Conservation (phyloP, 2,113 vertebrate species). For the Bubalus kerabau region DNA sequence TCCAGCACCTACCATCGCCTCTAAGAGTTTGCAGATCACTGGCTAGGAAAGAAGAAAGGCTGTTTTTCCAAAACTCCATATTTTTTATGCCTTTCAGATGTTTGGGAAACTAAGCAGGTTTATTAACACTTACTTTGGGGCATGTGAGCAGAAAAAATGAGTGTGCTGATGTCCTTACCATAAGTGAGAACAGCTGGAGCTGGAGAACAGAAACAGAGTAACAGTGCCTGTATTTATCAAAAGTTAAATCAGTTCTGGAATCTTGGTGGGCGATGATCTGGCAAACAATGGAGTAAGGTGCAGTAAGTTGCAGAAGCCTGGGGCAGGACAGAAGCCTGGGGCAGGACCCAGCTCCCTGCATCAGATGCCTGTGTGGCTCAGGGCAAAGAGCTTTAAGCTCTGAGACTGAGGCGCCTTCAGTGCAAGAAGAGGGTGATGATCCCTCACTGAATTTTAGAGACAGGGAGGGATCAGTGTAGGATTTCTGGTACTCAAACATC, state of each 20-base stretch:
- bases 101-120: neutral
- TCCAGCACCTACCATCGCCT: accelerated
- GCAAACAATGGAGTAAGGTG: too few species aligned
- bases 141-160: neutral
- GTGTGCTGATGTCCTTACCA: neutral
- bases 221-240: neutral
- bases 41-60: neutral
- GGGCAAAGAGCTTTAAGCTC: neutral
- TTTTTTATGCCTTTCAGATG: neutral
- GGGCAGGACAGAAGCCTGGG: neutral
- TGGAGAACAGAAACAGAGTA: neutral
- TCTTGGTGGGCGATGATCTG: neutral
- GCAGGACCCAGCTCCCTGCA: accelerated
- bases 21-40: neutral
- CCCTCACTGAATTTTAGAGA: neutral
- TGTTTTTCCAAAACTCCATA: neutral
- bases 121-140: neutral
- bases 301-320: neutral
- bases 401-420: neutral
- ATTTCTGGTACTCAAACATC: neutral
- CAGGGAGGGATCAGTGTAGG: accelerated
- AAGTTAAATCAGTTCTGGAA: neutral
- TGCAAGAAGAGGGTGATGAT: accelerated
- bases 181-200: neutral
- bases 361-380: neutral